These are phyloP conservation scores for Pseudochirops corinnae DNA, from an alignment of 2,797 vertebrate genomes.

Conservation along the genomic window DNA sequence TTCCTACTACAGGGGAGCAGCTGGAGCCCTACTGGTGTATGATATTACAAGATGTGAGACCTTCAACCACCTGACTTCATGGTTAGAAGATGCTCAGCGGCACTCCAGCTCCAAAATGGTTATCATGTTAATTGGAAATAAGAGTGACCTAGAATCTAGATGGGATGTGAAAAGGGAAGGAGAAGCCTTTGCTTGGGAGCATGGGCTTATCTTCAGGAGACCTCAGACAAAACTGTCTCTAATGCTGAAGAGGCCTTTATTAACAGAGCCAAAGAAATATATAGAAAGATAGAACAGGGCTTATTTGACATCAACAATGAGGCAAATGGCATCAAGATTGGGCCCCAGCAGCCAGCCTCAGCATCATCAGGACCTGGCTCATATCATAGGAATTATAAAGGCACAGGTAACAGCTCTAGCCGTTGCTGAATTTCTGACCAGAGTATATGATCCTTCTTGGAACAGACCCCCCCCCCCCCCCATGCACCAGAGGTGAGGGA, in stretches of 20 bases:
- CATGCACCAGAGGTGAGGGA: constrained; percentile 68
- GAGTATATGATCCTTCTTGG: constrained; percentile 64
- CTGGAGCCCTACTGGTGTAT: constrained; percentile 83
- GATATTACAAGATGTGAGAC: constrained; percentile 85
- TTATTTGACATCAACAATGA: constrained; percentile 85
- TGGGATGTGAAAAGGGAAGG: constrained; percentile 83
- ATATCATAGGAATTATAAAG: constrained; percentile 63
- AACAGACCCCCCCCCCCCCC: constrained; percentile 73
- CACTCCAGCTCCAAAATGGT: constrained; percentile 85
- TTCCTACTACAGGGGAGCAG: constrained; percentile 85
- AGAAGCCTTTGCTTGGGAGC: constrained; percentile 84
- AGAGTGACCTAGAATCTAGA: constrained; percentile 84
- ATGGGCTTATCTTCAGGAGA: constrained; percentile 85
- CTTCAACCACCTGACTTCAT: constrained; percentile 83
- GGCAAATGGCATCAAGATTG: constrained; percentile 86
- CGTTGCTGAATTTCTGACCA: constrained; percentile 80
- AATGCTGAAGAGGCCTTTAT: constrained; percentile 86
- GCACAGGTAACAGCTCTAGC: constrained; percentile 73
- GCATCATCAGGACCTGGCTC: constrained; percentile 55
- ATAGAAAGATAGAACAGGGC: constrained; percentile 84
- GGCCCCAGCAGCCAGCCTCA: constrained; percentile 80
- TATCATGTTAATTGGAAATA: constrained; percentile 86
- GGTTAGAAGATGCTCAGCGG: constrained; percentile 84
- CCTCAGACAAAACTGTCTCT: constrained; percentile 84
- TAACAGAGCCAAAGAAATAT: constrained; percentile 85